These are phyloP conservation scores for Ceriagrion tenellum DNA, from an alignment of 2,888 invertebrate genomes.

Conservation along the genomic window DNA sequence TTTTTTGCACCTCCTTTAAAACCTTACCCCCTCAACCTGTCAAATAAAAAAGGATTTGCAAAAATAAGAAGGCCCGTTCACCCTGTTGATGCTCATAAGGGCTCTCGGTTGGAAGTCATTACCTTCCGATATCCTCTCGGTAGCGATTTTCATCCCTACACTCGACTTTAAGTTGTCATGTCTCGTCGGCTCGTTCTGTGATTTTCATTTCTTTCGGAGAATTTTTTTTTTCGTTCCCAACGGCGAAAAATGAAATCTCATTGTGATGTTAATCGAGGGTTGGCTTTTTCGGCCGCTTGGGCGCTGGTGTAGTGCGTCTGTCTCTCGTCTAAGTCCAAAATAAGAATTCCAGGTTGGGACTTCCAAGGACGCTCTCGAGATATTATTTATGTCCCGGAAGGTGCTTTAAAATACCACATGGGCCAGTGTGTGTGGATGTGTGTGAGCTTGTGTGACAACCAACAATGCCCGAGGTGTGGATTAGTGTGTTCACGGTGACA, in stretches of 20 bases:
- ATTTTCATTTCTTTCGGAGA: not conserved
- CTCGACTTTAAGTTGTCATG: not conserved
- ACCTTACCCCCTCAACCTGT: too few relatives aligned
- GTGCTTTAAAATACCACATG: not conserved
- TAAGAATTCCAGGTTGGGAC: not conserved
- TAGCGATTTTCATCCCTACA: not conserved
- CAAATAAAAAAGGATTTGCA: too few relatives aligned
- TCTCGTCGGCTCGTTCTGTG: not conserved
- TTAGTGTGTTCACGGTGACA: not conserved
- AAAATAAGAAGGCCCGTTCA: not conserved
- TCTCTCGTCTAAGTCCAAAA: not conserved
- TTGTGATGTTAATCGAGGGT: slow-evolving; percentile 3
- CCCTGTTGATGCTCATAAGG: not conserved
- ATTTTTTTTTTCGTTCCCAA: not conserved
- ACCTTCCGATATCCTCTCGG: not conserved
- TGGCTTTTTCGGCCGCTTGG: not conserved
- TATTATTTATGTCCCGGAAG: not conserved
- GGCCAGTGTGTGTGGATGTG: not conserved
- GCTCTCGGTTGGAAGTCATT: not conserved
- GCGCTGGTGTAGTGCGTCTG: not conserved
- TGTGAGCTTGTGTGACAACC: not conserved
- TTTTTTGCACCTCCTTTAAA: too few relatives aligned
- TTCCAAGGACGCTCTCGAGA: not conserved
- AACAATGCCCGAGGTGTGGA: not conserved
- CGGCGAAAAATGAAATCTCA: not conserved